These are phyloP conservation scores for Alviniconcha marisindica DNA, from an alignment of 1,140 invertebrate genomes.

Conservation along the genomic window DNA sequence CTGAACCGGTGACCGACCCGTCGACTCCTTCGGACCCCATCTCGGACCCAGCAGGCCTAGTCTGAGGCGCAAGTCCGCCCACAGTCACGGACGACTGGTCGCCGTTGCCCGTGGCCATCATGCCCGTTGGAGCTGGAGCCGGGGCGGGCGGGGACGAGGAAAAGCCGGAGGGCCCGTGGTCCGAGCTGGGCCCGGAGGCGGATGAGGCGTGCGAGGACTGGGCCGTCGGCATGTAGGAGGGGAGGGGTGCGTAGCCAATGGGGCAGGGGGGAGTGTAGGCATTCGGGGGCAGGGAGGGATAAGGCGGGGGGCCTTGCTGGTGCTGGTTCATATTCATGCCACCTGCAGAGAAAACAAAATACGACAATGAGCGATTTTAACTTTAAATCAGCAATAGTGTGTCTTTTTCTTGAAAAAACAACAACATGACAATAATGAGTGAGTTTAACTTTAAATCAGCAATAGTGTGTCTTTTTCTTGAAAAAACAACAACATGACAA, in stretches of 20 bases:
- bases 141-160: constrained; percentile 25
- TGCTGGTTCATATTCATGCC: constrained; percentile 13
- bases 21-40: not conserved
- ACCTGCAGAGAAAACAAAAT: constrained; percentile 5
- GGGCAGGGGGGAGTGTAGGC: constrained; percentile 37
- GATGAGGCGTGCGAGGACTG: constrained; percentile 28
- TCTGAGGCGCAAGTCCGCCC: not conserved
- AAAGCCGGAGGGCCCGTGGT: constrained; percentile 29
- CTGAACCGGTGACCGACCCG: not conserved
- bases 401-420: too few species aligned
- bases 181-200: constrained; percentile 19
- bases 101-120: not conserved
- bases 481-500: too few species aligned
- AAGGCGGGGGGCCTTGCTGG: not conserved
- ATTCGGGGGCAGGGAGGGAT: constrained; percentile 14
- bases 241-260: constrained; percentile 28
- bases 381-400: too few species aligned
- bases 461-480: too few species aligned
- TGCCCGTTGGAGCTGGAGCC: constrained; percentile 24
- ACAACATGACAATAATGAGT: too few species aligned
- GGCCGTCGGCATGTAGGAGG: constrained; percentile 35
- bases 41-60: not conserved
- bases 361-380: too few species aligned
- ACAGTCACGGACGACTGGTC: not conserved
- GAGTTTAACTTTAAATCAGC: too few species aligned